Evolutionary conservation across 2,888 invertebrate genomes (phyloP).

Genomic region (Anagyrus pseudococci): DNA sequence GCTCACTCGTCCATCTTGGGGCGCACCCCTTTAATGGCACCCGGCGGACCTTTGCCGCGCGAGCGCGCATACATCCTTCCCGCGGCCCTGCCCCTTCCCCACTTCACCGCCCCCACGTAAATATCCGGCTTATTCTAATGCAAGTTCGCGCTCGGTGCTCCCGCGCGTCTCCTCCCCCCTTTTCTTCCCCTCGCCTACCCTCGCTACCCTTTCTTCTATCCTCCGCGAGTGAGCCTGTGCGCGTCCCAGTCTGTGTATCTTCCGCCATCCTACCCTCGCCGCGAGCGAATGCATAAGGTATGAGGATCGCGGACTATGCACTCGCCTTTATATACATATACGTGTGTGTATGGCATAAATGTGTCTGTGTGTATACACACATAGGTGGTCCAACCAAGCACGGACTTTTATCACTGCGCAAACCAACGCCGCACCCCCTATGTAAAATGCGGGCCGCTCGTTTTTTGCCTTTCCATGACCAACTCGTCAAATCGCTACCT

Average conservation of each 20-base stretch:
- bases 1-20: conserved; percentile 8
- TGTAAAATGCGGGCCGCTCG: too few relatives aligned
- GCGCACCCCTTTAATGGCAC: conserved; percentile 39
- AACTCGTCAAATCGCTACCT: too few relatives aligned
- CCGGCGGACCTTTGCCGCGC: conserved; percentile 39
- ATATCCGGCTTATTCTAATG: conserved; percentile 45
- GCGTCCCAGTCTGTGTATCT: conserved; percentile 14
- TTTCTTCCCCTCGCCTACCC: not conserved
- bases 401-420: too few relatives aligned
- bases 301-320: conserved; percentile 12
- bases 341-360: too few relatives aligned
- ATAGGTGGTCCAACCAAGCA: too few relatives aligned
- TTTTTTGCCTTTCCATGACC: too few relatives aligned
- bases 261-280: conserved; percentile 1
- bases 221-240: too few relatives aligned
- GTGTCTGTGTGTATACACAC: too few relatives aligned
- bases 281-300: conserved; percentile 25
- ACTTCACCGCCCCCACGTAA: conserved; percentile 4
- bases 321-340: not conserved
- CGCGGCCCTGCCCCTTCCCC: not conserved
- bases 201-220: too few relatives aligned
- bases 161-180: not conserved
- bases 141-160: conserved; percentile 8
- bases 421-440: too few relatives aligned
- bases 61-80: conserved; percentile 19